phyloP scores from a whole-genome alignment of 2,113 vertebrate species.

The Taxidea taxus region DNA sequence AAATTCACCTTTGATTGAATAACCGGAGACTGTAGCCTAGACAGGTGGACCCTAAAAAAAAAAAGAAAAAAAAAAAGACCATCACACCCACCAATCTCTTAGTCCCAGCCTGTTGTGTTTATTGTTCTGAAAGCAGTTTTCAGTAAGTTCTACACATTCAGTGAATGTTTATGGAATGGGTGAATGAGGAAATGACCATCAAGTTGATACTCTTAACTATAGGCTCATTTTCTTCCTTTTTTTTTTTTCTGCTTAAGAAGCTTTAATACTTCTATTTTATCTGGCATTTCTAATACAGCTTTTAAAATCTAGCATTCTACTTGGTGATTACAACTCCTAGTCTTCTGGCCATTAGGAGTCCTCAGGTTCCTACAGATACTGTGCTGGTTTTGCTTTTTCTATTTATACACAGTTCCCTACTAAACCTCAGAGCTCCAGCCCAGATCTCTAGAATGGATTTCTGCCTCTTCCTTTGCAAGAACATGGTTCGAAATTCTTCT shows the following conservation, averaged over 20 bases:
- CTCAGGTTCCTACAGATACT: not conserved
- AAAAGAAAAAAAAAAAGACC: not conserved
- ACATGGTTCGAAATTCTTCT: not conserved
- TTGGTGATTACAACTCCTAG: not conserved
- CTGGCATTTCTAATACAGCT: not conserved
- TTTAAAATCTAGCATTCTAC: not conserved
- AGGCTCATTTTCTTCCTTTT: not conserved
- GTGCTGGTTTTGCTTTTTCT: not conserved
- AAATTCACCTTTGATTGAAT: not conserved
- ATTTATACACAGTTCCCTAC: not conserved
- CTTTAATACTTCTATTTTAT: not conserved
- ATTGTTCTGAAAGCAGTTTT: not conserved
- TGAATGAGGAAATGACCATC: not conserved
- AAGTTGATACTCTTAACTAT: not conserved
- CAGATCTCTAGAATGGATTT: not conserved
- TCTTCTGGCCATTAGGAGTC: not conserved
- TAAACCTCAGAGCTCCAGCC: accelerated
- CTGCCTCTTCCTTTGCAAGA: not conserved
- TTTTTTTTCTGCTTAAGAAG: not conserved
- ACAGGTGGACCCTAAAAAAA: not conserved
- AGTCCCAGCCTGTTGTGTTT: not conserved
- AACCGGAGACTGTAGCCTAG: not conserved
- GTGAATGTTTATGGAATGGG: not conserved
- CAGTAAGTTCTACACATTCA: not conserved
- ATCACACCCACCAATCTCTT: not conserved